Base-by-base conservation (phyloP, 2,797 vertebrate species). In the Chiroxiphia lanceolata region DNA sequence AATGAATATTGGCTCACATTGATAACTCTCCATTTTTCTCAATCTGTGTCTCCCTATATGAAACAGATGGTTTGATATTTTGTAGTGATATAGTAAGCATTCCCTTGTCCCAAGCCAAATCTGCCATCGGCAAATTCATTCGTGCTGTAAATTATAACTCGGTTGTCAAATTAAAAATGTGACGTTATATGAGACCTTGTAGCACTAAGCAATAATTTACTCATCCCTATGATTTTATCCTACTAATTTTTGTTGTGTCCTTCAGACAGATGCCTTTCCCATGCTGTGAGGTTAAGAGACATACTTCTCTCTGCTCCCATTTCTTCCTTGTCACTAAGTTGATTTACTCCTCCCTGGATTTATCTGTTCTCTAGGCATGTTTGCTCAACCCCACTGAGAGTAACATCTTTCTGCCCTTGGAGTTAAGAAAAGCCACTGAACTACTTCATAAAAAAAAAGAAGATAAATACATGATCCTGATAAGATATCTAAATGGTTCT, bases 61-160 rank as follows among this genome's bases (percentile, higher is more conserved):
- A 94, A 93, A 67, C 95, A 95, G 93, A 96, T 96, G 94, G 95
- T 93, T 94, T 94, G 74, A 89, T 91, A 93, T 94, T 95, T 94
- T 94, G 91, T 67, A 74, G 80, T 54, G 74, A 79, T 85, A 79
- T 44, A 94, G 83, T 91, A 87, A 93, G 81, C 67, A 89, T 86
- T 87, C 70, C 45, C 56, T 90, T 1, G 0, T 92, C 67, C 61
- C 85, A 79, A 75, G 88, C 91, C 79, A 95, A 96, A 91, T 94
- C 47, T 91, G 94, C 96, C 89, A 93, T 74, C 0, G 63, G 94
- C 95, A 95, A 93, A 91, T 59, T 78, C 64, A 59, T 91, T 96
- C 54, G 76, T 88, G 83, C 57, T 89, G 68, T 94, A 96, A 96
- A 95, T 92, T 96, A 92, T 93, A 93, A 94, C 83, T 95, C 88